Base-by-base conservation (phyloP, 1,140 invertebrate genomes). In the Atta cephalotes region DNA sequence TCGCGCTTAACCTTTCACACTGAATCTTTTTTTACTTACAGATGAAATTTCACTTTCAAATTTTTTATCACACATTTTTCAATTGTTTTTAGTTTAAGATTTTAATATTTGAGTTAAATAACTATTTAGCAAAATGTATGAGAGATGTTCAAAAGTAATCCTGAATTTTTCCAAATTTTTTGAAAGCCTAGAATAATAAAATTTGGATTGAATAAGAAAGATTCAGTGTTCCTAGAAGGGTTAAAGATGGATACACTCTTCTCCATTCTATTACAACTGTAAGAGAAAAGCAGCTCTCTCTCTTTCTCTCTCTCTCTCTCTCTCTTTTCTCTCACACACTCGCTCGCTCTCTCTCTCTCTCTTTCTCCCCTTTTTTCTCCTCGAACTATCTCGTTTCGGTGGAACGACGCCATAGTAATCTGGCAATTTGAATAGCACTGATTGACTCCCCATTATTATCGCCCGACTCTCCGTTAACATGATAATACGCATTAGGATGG, bases 401-500 rank as follows among this genome's bases (percentile, higher is more conserved):
- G 35, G 21, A 28, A 51, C 35, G 35, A 35, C 49, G 56, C 53
- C 39, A 45, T 45, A 45, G 14, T 16, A 28, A 16, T 14, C 12
- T n/a, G 58, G 16, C 9, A 35, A 49, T 65, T 65, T 49, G 60
- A 66, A 35, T 49, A 70, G 65, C 63, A 71, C 31, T 81, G 56
- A 74, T 74, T 56, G 80, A 84, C 56, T 84, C 28, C 56, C 53
- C 9, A 74, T 63, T 76, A 84, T 84, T 7, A 51, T 35, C 70
- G 39, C 18, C 25, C 56, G 70, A 58, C 28, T 74, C 18, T 0
- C 39, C 45, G 80, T 84, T 76, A 76, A 76, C 45, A 51, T 63
- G 80, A 84, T 84, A 76, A 84, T 62, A 49, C 70, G 71, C 56
- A 62, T 74, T 84, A 84, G 80, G 70, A 14, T 35, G 18, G 68